Evolutionary conservation across 1,140 invertebrate species (phyloP).

Genomic region (Ridgeia piscesae): DNA sequence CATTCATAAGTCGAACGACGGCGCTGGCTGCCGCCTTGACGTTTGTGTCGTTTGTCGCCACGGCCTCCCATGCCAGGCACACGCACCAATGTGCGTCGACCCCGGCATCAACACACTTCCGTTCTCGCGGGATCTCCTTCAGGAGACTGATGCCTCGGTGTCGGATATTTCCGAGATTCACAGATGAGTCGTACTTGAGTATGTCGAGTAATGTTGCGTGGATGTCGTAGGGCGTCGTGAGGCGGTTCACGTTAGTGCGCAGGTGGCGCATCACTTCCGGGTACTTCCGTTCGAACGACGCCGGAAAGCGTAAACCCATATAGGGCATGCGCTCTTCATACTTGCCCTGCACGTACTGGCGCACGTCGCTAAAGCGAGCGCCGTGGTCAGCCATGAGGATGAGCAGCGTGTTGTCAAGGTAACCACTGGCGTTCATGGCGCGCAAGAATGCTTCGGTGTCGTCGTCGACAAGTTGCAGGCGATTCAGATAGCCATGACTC

Average conservation of each 20-base stretch:
- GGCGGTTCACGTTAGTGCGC: slow-evolving; percentile 59
- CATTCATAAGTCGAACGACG: slow-evolving; percentile 69
- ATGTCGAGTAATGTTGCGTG: slow-evolving; percentile 73
- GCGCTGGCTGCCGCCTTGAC: slow-evolving; percentile 60
- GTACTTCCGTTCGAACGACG: slow-evolving; percentile 68
- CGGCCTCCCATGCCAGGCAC: slow-evolving; percentile 76
- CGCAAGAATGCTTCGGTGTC: slow-evolving; percentile 33
- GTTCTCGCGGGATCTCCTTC: slow-evolving; percentile 60
- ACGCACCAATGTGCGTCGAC: slow-evolving; percentile 95
- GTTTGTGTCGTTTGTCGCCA: slow-evolving; percentile 50
- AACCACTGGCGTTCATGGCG: slow-evolving; percentile 30
- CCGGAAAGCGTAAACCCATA: slow-evolving; percentile 79
- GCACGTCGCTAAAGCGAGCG: slow-evolving; percentile 35
- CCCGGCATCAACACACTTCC: slow-evolving; percentile 81
- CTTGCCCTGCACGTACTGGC: slow-evolving; percentile 74
- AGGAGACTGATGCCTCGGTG: slow-evolving; percentile 71
- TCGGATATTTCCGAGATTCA: slow-evolving; percentile 64
- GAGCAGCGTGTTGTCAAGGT: slow-evolving; percentile 40
- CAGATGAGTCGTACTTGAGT: slow-evolving; percentile 64
- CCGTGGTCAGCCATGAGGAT: slow-evolving; percentile 47
- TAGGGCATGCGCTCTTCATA: slow-evolving; percentile 88
- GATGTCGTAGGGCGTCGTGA: slow-evolving; percentile 84
- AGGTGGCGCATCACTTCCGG: slow-evolving; percentile 54
- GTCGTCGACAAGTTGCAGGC: slow-evolving; percentile 57
- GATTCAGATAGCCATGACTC: slow-evolving; percentile 36